These are phyloP conservation scores for Propsilocerus akamusi DNA, from an alignment of 1,140 invertebrate species.

Conservation along the genomic window DNA sequence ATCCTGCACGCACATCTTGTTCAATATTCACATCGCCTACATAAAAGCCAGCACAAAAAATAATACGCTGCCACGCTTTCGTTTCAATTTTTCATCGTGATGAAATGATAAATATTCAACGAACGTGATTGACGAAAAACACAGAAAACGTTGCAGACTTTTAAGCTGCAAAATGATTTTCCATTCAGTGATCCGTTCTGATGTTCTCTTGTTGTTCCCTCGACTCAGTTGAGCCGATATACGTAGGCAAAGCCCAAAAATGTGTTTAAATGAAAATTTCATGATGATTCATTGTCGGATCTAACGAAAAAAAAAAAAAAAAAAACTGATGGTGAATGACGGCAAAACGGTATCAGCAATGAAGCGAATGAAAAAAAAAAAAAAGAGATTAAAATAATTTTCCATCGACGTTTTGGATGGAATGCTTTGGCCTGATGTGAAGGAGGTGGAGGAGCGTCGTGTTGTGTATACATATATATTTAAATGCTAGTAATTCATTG, in stretches of 20 bases:
- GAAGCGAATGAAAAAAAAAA: neutral
- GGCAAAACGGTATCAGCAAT: neutral
- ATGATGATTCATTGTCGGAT: neutral
- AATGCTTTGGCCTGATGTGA: neutral
- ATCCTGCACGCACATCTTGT: neutral
- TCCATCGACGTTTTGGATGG: neutral
- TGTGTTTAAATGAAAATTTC: neutral
- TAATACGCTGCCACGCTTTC: neutral
- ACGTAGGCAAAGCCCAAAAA: neutral
- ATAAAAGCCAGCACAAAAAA: too few species aligned
- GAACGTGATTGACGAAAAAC: neutral
- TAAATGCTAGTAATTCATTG: too few species aligned
- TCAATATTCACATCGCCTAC: too few species aligned
- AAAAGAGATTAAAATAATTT: neutral
- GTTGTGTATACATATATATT: too few species aligned
- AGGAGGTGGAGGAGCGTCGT: too few species aligned
- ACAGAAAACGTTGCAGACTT: too few species aligned
- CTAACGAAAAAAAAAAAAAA: neutral
- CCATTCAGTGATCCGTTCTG: neutral
- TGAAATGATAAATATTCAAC: constrained; percentile 1
- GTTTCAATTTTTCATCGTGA: neutral
- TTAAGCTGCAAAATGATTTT: neutral
- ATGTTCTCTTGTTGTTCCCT: neutral
- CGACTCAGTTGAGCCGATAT: neutral
- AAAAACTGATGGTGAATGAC: neutral